Percentiles rank a stretch among this genome's conserved stretches.
phyloP scores from a whole-genome alignment of 2,113 vertebrate species.

The Thunnus thynnus region DNA sequence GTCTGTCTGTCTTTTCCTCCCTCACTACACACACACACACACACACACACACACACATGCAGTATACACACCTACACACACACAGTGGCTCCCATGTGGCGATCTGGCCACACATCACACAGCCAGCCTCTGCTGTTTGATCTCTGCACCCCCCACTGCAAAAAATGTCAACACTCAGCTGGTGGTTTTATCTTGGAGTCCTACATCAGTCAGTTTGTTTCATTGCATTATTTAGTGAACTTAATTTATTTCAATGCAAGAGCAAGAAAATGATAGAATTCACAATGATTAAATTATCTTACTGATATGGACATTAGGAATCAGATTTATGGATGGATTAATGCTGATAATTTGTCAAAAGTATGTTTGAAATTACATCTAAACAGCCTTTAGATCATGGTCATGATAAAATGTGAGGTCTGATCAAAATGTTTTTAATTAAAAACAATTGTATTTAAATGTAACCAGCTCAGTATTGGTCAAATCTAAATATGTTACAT shows the following conservation, averaged over 20 bases:
- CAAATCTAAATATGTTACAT: too few species aligned
- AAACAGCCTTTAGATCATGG: too few species aligned
- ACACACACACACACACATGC: slow-evolving; percentile 24
- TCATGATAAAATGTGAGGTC: too few species aligned
- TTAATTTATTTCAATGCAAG: neutral
- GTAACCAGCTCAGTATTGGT: too few species aligned
- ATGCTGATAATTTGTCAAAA: too few species aligned
- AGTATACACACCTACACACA: slow-evolving; percentile 12
- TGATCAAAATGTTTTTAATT: too few species aligned
- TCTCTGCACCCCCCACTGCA: slow-evolving; percentile 73
- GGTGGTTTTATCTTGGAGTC: slow-evolving; percentile 19
- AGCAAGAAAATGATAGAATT: too few species aligned
- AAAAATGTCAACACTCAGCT: slow-evolving; percentile 23
- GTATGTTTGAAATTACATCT: too few species aligned
- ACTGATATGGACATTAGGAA: too few species aligned
- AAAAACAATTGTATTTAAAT: too few species aligned
- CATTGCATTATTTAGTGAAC: neutral
- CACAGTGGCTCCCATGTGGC: slow-evolving; percentile 46
- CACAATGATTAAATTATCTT: too few species aligned
- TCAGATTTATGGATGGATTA: too few species aligned
- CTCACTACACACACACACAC: slow-evolving; percentile 12
- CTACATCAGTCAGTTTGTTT: neutral
- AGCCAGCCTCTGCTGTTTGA: slow-evolving; percentile 84
- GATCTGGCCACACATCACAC: slow-evolving; percentile 92
- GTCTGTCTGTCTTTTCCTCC: neutral